phyloP scores from a whole-genome alignment of 2,113 vertebrate genomes.

The Sebastes fasciatus region DNA sequence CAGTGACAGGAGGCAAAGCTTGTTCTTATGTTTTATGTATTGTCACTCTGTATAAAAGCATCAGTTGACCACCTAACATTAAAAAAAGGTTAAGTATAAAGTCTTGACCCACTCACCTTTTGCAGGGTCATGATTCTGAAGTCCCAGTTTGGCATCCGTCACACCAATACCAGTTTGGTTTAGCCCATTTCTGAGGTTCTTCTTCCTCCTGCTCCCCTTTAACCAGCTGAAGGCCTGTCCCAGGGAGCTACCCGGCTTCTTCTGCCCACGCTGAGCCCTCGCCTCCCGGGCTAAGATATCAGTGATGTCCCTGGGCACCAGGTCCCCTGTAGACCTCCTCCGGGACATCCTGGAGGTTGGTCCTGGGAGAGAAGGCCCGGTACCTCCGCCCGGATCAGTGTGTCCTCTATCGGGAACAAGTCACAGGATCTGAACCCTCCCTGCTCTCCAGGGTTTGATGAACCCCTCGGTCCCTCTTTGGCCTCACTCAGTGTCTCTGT shows the following conservation, averaged over 20 bases:
- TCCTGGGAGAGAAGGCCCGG: slow-evolving; percentile 18
- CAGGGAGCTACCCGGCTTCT: slow-evolving; percentile 84
- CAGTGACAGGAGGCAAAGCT: no score
- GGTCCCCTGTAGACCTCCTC: slow-evolving; percentile 82
- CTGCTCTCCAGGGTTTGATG: slow-evolving; percentile 22
- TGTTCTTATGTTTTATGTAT: not conserved
- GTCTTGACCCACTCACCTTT: slow-evolving; percentile 74
- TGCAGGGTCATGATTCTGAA: slow-evolving; percentile 56
- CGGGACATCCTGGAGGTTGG: slow-evolving; percentile 80
- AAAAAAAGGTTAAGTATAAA: not conserved
- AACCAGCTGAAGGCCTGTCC: slow-evolving; percentile 91
- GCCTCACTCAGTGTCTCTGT: slow-evolving; percentile 48
- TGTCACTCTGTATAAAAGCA: not conserved
- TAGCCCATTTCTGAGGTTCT: slow-evolving; percentile 75
- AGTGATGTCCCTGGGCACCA: slow-evolving; percentile 87
- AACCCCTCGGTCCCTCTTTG: slow-evolving; percentile 44
- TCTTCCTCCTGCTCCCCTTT: slow-evolving; percentile 86
- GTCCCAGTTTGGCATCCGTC: slow-evolving; percentile 63
- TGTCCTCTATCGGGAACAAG: not conserved
- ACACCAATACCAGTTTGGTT: slow-evolving; percentile 46
- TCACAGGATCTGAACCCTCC: slow-evolving; percentile 18
- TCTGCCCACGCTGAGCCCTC: slow-evolving; percentile 79
- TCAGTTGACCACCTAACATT: not conserved
- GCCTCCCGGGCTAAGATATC: slow-evolving; percentile 83
- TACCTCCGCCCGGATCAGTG: slow-evolving; percentile 4